Base-by-base conservation (phyloP, 2,888 invertebrate species). In the Leptinotarsa rubiginosa region DNA sequence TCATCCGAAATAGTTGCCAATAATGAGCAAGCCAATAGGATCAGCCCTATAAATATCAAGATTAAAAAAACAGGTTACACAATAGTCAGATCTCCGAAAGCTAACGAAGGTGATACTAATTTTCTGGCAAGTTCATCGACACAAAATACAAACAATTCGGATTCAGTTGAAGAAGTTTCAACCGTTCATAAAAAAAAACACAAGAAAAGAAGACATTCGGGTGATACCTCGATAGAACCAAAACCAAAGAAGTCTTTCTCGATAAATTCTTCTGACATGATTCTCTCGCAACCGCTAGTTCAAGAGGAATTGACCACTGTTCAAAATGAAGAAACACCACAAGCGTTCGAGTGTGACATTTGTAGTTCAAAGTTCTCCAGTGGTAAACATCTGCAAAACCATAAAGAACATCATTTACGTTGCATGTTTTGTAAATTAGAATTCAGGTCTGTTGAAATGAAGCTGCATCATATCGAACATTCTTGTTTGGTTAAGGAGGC, bases 381-480 rank as follows among this genome's bases (percentile, higher is more conserved):
- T 41, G 56, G 74, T 0, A 75, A 66, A 62, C 77, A 78, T 15
- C 69, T 84, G 22, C 79, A 78, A 56, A 69, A 41, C 18, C 84
- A 84, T 70, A 69, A 71, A 62, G 50, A 15, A 1, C 76, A 67
- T 50, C 84, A 83, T 67, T 78, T 78, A 66, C 74, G 75, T 22
- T 84, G 84, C 65, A 80, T 78, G 31, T 81, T 83, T 65, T 84
- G 84, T 52, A 83, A 78, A 65, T 47, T 49, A 10, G 69, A 65
- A 62, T 82, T 83, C 68, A 74, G 70, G 56, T 75, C 78, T 0
- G 59, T 82, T 41, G 76, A 75, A 10, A 54, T 47, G 18, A 81
- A 81, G 52, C 65, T 77, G 15, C 65, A 79, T 16, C 84, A 83
- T 64, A 52, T 81, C 10, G 72, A 77, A 18, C 65, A 72, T 22